Evolutionary conservation across 2,888 invertebrate genomes (phyloP).

Genomic region (Melinopterus prodromus): DNA sequence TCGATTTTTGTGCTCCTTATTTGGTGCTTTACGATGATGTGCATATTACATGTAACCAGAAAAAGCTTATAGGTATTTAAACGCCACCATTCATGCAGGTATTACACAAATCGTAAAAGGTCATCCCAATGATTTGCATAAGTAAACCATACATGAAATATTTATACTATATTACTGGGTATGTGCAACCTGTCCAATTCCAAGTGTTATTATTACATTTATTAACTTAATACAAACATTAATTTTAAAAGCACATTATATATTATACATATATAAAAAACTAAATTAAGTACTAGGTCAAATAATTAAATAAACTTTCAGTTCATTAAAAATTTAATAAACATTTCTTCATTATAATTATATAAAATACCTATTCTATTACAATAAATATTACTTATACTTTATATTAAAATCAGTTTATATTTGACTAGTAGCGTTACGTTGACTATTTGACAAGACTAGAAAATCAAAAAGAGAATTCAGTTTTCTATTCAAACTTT

Average conservation of each 20-base stretch:
- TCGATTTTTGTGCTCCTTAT: not conserved
- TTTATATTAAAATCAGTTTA: not conserved
- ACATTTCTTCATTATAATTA: not conserved
- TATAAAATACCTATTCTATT: not conserved
- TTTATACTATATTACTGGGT: not conserved
- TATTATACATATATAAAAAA: too few relatives aligned
- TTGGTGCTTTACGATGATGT: not conserved
- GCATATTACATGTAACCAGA: not conserved
- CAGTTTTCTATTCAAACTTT: not conserved
- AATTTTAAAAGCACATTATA: too few relatives aligned
- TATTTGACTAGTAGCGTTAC: not conserved
- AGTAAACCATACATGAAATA: not conserved
- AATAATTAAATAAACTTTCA: too few relatives aligned
- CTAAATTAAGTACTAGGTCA: too few relatives aligned
- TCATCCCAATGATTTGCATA: not conserved
- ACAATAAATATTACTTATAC: not conserved
- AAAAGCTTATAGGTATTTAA: not conserved
- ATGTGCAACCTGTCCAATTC: not conserved
- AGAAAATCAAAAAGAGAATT: not conserved
- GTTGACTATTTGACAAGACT: not conserved
- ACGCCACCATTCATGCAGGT: not conserved
- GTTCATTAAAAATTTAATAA: not conserved
- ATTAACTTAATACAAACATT: too few relatives aligned
- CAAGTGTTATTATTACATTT: too few relatives aligned
- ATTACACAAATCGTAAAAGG: not conserved